Percentiles rank a stretch among this genome's conserved stretches.
These are phyloP conservation scores for Noctua janthina DNA, from an alignment of 2,888 invertebrate genomes.

Conservation along the genomic window DNA sequence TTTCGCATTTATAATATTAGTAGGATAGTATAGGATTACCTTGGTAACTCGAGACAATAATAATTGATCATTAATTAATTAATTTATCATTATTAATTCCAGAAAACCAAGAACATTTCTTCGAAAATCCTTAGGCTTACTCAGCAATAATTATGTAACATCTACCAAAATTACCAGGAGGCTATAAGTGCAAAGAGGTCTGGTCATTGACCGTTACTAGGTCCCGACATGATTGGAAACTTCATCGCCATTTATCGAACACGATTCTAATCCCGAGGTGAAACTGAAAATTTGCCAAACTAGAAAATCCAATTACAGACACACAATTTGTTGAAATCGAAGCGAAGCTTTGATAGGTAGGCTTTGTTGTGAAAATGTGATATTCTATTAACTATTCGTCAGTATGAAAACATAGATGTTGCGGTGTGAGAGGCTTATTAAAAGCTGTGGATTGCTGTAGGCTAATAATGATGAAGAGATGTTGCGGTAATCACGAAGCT, in stretches of 20 bases:
- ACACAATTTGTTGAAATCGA: slow-evolving; percentile 33
- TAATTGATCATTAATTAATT: not conserved
- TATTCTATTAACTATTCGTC: slow-evolving; percentile 2
- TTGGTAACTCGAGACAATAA: not conserved
- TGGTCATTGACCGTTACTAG: slow-evolving; percentile 23
- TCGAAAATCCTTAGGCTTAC: not conserved
- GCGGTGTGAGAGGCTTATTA: not conserved
- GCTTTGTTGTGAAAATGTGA: slow-evolving; percentile 3
- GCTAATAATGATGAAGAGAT: no score
- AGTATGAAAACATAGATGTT: not conserved
- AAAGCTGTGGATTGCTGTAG: no score
- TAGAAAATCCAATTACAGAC: slow-evolving; percentile 53
- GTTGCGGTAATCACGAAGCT: no score
- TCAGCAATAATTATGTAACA: not conserved
- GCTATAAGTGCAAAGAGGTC: slow-evolving; percentile 20
- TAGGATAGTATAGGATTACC: not conserved
- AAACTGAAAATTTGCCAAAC: slow-evolving; percentile 57
- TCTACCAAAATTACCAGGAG: slow-evolving; percentile 39
- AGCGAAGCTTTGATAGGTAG: slow-evolving; percentile 27
- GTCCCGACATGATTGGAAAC: slow-evolving; percentile 52
- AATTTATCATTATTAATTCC: no score
- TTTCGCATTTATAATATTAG: no score
- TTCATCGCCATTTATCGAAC: slow-evolving; percentile 51
- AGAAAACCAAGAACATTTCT: not conserved
- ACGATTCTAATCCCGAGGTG: slow-evolving; percentile 57